phyloP scores from a whole-genome alignment of 1,140 invertebrate species.

The fruit fly (Drosophila melanogaster) region Release_6_plus_ISO1_MT NT_033777.3:8762001-8762500 shows the following conservation, averaged over 20 bases:
- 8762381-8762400: not conserved
- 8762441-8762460: constrained; percentile 2
- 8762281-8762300: constrained; percentile 39
- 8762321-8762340: not conserved
- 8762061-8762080: constrained; percentile 34
- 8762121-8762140: not conserved
- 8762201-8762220: constrained; percentile 28
- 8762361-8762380: not conserved
- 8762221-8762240: constrained; percentile 29
- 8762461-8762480: constrained; percentile 4
- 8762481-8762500: constrained; percentile 7
- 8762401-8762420: not conserved
- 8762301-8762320: constrained; percentile 1
- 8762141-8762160: not conserved
- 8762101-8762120: constrained; percentile 64
- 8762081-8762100: constrained; percentile 47
- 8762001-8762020: constrained; percentile 13
- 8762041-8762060: constrained; percentile 20
- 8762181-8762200: constrained; percentile 5
- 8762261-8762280: constrained; percentile 15
- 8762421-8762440: not conserved
- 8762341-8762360: constrained; percentile 20
- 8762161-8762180: not conserved
- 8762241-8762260: constrained; percentile 16
- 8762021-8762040: constrained; percentile 11